These are phyloP conservation scores for Drosophila sucinea DNA, from an alignment of 1,140 invertebrate genomes.

Conservation along the genomic window DNA sequence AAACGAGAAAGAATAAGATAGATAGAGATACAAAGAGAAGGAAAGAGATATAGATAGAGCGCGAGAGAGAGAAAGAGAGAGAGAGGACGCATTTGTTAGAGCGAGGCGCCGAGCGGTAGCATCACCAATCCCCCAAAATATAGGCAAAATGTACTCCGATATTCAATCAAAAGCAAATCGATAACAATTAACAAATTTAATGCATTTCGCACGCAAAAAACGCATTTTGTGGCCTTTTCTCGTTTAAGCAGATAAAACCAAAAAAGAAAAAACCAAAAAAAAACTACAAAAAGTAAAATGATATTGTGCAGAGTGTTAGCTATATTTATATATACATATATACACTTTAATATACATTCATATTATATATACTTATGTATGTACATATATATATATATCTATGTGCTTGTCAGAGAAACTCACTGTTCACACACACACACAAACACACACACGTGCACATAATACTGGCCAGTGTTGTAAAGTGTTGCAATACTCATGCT, in stretches of 20 bases:
- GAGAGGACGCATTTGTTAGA: conserved; percentile 49
- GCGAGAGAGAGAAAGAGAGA: conserved; percentile 13
- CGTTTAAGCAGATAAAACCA: conserved; percentile 47
- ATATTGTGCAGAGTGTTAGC: conserved; percentile 48
- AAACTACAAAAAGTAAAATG: conserved; percentile 40
- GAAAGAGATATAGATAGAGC: conserved; percentile 13
- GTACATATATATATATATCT: background rate
- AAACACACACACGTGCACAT: conserved; percentile 1
- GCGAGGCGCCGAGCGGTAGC: conserved; percentile 36
- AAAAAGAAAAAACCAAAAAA: conserved; percentile 33
- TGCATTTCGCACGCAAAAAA: conserved; percentile 65
- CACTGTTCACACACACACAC: background rate
- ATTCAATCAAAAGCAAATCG: conserved; percentile 58
- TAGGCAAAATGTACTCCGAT: conserved; percentile 75
- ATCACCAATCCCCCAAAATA: conserved; percentile 29
- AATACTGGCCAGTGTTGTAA: conserved; percentile 1
- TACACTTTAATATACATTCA: conserved; percentile 32
- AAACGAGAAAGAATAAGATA: conserved; percentile 20
- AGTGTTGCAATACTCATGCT: no score
- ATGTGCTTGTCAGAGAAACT: background rate
- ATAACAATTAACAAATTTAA: conserved; percentile 41
- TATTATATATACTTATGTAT: conserved; percentile 16
- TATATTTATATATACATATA: conserved; percentile 49
- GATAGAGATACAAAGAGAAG: conserved; percentile 10
- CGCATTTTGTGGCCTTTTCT: conserved; percentile 79